These are phyloP conservation scores for Phrynocephalus guinanensis DNA, from an alignment of 2,797 vertebrate genomes.

Conservation along the genomic window DNA sequence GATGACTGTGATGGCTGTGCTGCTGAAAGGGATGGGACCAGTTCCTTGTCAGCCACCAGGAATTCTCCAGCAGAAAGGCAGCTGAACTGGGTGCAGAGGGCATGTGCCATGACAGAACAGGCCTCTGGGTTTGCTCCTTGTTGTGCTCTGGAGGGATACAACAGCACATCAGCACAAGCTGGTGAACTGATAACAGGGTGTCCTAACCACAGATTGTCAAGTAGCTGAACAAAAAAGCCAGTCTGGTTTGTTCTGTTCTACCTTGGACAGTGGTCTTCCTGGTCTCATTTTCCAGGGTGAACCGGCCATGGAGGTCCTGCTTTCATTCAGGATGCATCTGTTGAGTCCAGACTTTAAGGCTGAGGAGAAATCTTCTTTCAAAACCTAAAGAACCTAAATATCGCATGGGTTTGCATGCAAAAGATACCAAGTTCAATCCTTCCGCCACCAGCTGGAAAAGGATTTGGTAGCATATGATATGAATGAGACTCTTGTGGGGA, in stretches of 20 bases:
- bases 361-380: background rate
- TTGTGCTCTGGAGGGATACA: background rate
- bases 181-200: background rate
- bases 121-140: background rate
- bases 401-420: background rate
- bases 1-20: background rate
- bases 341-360: background rate
- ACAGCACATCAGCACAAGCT: background rate
- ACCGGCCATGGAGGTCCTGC: background rate
- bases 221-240: background rate
- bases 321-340: background rate
- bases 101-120: background rate
- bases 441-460: background rate
- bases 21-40: constrained; percentile 18
- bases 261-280: background rate
- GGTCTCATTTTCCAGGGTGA: background rate
- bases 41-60: background rate
- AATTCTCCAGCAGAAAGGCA: background rate
- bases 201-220: background rate
- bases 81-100: background rate
- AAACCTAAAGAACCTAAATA: background rate
- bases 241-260: background rate
- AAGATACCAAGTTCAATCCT: background rate
- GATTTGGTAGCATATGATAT: background rate
- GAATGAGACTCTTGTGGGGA: background rate